These are phyloP conservation scores for Lepas anatifera DNA, from an alignment of 2,888 invertebrate species.

Conservation along the genomic window DNA sequence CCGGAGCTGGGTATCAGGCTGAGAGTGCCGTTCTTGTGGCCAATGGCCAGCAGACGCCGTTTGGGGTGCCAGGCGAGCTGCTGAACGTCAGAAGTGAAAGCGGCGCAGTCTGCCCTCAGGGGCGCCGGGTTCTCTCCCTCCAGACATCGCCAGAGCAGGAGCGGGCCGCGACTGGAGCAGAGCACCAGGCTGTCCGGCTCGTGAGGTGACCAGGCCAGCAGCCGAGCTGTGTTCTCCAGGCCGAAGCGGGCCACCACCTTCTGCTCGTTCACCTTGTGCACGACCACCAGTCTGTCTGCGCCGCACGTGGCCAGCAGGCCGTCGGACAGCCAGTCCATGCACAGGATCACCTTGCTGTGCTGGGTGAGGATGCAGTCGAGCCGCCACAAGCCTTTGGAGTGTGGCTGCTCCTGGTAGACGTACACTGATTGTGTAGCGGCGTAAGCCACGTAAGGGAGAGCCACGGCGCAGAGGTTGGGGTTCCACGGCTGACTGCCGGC, in stretches of 20 bases:
- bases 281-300: conserved; percentile 32
- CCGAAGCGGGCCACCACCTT: conserved; percentile 29
- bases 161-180: not conserved
- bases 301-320: conserved; percentile 33
- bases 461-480: conserved; percentile 33
- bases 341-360: conserved; percentile 36
- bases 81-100: not conserved
- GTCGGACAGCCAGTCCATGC: conserved; percentile 34
- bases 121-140: not conserved
- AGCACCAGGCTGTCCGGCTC: not conserved
- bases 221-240: conserved; percentile 28
- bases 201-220: conserved; percentile 32
- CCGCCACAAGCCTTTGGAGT: conserved; percentile 27
- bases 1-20: conserved; percentile 31
- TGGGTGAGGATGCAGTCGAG: conserved; percentile 36
- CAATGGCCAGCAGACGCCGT: conserved; percentile 26
- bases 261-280: conserved; percentile 34
- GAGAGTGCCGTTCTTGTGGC: conserved; percentile 34
- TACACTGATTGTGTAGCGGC: conserved; percentile 38
- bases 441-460: conserved; percentile 35
- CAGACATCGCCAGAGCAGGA: not conserved
- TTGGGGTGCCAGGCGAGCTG: not conserved
- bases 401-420: conserved; percentile 32
- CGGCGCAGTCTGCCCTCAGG: not conserved
- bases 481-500: conserved; percentile 40